Evolutionary conservation across 2,113 vertebrate species (phyloP), one percentile per base, ranked within the genome.

Genomic region (Sinosuthora webbiana): DNA sequence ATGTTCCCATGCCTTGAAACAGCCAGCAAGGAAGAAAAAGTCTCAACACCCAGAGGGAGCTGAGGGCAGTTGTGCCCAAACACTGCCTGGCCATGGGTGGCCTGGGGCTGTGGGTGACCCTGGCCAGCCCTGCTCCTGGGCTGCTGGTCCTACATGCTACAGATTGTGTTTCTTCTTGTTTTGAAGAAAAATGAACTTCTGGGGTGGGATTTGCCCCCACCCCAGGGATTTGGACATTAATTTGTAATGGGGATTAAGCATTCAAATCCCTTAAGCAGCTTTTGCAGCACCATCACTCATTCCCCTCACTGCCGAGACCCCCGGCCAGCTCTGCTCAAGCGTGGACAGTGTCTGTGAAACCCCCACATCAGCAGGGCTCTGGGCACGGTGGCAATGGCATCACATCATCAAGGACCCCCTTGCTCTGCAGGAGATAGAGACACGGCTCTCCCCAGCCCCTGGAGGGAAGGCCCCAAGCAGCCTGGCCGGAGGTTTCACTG

Each of bases 221-320:
- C 77, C 63, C 39, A 24, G 92, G 93, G 92, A 95, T 96, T 96
- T 94, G 94, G 79, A 83, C 90, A 86, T 91, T 90, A 68, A 93
- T 97, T 95, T 95, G 93, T 95, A 93, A 95, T 90, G 94, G 95
- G 45, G 91, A 94, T 96, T 97, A 95, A 95, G 84, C 79, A 86
- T 86, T 69, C 87, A 91, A 97, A 96, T 96, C 96, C 78, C 75
- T 95, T 97, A 96, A 96, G 96, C 91, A 88, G 96, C 93, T 97
- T 97, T 96, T 31, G 64, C 76, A 81, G 65, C 76, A 90, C 84
- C 70, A 31, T 80, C 71, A 59, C 56, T 87, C 4, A 2, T 57
- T 94, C 70, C 71, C 55, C 50, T 80, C 3, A 0, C 27, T 28
- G 45, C 55, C 1, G 21, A 92, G 92, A 92, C 88, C 94, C 90